Evolutionary conservation across 2,797 vertebrate species (phyloP).

Genomic region (Margarornis squamiger): DNA sequence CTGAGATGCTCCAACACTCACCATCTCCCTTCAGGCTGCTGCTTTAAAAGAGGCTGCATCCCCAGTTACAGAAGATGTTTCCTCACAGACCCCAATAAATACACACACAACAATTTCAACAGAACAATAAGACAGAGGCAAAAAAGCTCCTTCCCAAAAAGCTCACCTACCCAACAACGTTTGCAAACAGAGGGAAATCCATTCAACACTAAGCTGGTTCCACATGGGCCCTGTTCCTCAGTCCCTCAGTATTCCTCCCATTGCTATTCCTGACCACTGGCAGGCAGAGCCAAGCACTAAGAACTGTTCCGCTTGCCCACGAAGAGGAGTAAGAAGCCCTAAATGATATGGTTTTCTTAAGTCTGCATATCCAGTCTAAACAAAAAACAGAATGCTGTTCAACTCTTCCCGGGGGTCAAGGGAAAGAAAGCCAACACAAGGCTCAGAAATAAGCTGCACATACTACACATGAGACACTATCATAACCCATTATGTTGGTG

Average conservation of each 20-base stretch:
- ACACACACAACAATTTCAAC: background rate
- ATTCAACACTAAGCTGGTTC: background rate
- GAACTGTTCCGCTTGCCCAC: background rate
- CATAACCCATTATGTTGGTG: background rate
- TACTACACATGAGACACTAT: background rate
- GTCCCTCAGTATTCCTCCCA: background rate
- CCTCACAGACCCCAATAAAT: background rate
- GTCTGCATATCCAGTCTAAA: background rate
- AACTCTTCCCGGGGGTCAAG: background rate
- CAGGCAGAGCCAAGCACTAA: background rate
- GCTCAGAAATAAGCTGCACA: background rate
- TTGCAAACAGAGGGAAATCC: background rate
- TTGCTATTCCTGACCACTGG: background rate
- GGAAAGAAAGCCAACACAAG: background rate
- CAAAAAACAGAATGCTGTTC: background rate
- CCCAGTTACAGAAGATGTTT: background rate
- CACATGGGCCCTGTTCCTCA: background rate
- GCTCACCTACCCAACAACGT: background rate
- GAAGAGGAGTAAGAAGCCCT: background rate
- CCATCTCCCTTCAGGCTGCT: background rate
- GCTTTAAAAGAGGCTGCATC: background rate
- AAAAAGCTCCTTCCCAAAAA: background rate
- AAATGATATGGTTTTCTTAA: background rate
- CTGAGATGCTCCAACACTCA: accelerated
- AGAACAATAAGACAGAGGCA: background rate